Evolutionary conservation across 1,140 invertebrate genomes (phyloP).

Genomic region (Drosophila virilis): DNA sequence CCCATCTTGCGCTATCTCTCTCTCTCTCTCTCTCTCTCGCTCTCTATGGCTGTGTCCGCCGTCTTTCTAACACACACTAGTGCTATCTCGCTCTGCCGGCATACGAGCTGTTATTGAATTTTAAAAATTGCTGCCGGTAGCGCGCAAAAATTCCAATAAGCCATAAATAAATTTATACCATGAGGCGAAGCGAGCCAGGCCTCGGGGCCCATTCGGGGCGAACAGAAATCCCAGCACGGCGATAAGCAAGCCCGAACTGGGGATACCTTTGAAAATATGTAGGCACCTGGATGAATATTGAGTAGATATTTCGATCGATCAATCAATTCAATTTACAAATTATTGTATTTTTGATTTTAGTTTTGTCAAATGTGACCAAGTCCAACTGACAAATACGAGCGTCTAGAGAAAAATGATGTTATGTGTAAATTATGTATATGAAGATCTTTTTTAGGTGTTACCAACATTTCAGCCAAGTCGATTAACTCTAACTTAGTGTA

Average conservation of each 20-base stretch:
- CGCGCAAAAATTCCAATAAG: slow-evolving; percentile 81
- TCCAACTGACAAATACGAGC: no score
- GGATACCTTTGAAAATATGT: slow-evolving; percentile 50
- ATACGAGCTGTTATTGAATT: slow-evolving; percentile 70
- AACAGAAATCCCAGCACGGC: slow-evolving; percentile 48
- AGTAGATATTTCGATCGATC: neutral
- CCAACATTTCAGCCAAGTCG: neutral
- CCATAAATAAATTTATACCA: slow-evolving; percentile 81
- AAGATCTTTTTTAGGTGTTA: neutral
- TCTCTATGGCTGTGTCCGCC: slow-evolving; percentile 8
- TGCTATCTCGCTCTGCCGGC: slow-evolving; percentile 35
- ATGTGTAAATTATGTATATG: no score
- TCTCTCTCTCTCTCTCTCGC: neutral
- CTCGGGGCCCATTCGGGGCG: slow-evolving; percentile 68
- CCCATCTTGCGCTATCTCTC: slow-evolving; percentile 12
- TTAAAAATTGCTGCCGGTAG: slow-evolving; percentile 75
- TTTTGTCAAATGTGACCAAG: no score
- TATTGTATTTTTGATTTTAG: no score
- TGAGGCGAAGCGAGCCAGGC: slow-evolving; percentile 75
- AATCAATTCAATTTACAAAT: no score
- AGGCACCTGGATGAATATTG: neutral
- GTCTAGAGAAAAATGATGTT: no score
- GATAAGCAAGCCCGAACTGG: slow-evolving; percentile 59
- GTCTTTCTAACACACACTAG: slow-evolving; percentile 7
- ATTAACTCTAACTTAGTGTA: slow-evolving; percentile 7